Percentiles rank a stretch among this genome's conserved stretches.
Evolutionary conservation across 2,888 invertebrate genomes (phyloP).

Genomic region (Gari tellinella): DNA sequence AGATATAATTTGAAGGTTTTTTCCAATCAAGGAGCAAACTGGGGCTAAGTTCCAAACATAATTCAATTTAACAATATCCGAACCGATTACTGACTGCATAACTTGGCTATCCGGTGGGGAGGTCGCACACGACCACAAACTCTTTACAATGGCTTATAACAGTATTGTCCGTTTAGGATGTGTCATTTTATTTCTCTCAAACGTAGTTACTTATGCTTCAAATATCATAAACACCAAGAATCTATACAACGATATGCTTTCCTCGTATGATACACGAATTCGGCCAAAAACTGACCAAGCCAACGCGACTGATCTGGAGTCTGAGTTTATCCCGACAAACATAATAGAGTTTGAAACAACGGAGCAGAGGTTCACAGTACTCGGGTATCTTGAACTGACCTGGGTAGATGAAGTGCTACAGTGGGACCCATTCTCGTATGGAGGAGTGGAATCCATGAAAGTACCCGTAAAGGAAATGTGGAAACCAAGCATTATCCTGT

Average conservation of each 20-base stretch:
- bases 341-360: constrained; percentile 55
- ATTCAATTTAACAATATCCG: too few relatives aligned
- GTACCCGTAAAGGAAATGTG: constrained; percentile 48
- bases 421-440: constrained; percentile 38
- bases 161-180: too few relatives aligned
- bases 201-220: too few relatives aligned
- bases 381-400: constrained; percentile 34
- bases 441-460: constrained; percentile 29
- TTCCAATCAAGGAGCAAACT: too few relatives aligned
- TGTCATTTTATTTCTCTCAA: too few relatives aligned
- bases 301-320: constrained; percentile 16
- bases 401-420: constrained; percentile 53
- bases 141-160: too few relatives aligned
- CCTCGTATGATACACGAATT: constrained; percentile 52
- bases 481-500: constrained; percentile 51
- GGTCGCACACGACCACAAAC: too few relatives aligned
- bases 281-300: constrained; percentile 47
- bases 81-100: too few relatives aligned
- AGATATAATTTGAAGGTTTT: too few relatives aligned
- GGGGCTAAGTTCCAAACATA: too few relatives aligned
- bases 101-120: too few relatives aligned
- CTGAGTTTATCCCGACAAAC: constrained; percentile 43
- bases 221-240: constrained; percentile 1
- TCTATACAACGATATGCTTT: constrained; percentile 20
- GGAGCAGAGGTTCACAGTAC: constrained; percentile 55